phyloP scores from a whole-genome alignment of 2,113 vertebrate genomes.

The Otocyon megalotis region DNA sequence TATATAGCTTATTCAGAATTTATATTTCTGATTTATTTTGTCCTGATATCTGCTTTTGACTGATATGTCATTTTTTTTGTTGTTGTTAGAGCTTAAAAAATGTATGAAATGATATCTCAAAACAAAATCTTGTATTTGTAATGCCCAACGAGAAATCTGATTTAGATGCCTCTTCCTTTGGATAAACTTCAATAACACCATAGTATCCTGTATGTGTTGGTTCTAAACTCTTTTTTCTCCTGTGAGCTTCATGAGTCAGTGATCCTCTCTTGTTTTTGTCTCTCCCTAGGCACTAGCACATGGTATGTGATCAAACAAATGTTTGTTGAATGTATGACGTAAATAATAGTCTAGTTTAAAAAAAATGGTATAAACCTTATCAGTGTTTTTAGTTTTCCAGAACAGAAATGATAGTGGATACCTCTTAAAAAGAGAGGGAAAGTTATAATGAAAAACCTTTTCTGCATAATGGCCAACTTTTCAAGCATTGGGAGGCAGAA shows the following conservation, averaged over 20 bases:
- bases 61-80: not conserved
- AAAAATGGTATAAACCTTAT: not conserved
- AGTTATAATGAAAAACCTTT: not conserved
- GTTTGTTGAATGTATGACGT: not conserved
- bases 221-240: not conserved
- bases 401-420: not conserved
- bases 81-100: conserved; percentile 6
- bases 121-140: not conserved
- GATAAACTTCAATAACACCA: not conserved
- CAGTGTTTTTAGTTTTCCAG: not conserved
- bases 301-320: not conserved
- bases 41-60: conserved; percentile 11
- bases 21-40: conserved; percentile 19
- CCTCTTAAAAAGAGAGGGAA: not conserved
- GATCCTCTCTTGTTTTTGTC: not conserved
- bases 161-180: not conserved
- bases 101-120: not conserved
- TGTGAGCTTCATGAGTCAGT: not conserved
- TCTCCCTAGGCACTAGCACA: not conserved
- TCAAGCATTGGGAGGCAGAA: not conserved
- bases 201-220: not conserved
- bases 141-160: not conserved
- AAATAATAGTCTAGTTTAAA: not conserved
- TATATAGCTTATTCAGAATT: conserved; percentile 24
- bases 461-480: not conserved